Evolutionary conservation across 1,140 invertebrate species (phyloP), one percentile per base, ranked within the genome.

Genomic region (Aplysia californica): DNA sequence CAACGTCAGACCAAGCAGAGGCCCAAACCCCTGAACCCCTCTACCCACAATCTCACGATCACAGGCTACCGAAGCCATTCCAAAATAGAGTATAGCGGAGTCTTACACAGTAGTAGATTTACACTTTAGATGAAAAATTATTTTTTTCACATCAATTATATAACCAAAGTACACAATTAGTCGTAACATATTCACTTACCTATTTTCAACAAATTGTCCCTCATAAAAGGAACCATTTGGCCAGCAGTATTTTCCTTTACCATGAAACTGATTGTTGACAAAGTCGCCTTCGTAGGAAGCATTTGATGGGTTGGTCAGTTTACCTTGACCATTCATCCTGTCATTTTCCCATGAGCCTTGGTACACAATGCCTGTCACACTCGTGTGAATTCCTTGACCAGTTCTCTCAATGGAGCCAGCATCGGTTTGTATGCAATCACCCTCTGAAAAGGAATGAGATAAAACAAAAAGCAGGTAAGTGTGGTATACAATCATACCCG

Each of bases 181-280:
- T n/a, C n/a, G n/a, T n/a, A n/a, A n/a, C n/a, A n/a, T n/a, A n/a
- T n/a, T n/a, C 50, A 72, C 79, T 79, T 76, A 89, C 88, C 81
- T 88, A 79, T 90, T 90, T 76, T 89, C 86, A 18, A 81, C 79
- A 86, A 90, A 90, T 6, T 84, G 76, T 41, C 89, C 89, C 33
- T 86, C 82, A 76, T 87, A 89, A 58, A 77, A 87, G 23, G 88
- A 89, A 10, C 85, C 85, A 83, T 90, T 88, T 20, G 88, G 88
- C 85, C 88, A 90, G 3, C 76, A 83, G 70, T 90, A 90, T 77
- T 82, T 84, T 72, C 89, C 89, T 29, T 38, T 65, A 4, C 89
- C 89, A 75, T 90, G 83, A 79, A 90, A 90, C 75, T 90, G 83
- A 75, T 89, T 89, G 72, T 88, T 84, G 3, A 84, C 78, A 82